Percentiles rank a stretch among this genome's conserved stretches.
Evolutionary conservation across 53 echinoderm and acorn worm species (phyloP).

Genomic region (Echinarachnius parma): DNA sequence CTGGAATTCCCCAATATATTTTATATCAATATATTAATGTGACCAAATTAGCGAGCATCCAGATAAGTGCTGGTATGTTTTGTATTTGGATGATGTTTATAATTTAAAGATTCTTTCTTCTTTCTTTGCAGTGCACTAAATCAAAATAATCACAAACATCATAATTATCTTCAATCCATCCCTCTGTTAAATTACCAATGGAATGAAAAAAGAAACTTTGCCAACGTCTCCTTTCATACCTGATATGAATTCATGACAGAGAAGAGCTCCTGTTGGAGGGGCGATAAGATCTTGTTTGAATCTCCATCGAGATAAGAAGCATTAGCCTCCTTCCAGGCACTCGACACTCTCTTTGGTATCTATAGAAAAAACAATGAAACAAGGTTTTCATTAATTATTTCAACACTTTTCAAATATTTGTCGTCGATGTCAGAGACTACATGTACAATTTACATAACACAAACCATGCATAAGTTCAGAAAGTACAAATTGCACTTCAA

Average conservation of each 20-base stretch:
- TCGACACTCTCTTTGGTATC: conserved; percentile 74
- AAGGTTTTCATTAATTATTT: background rate
- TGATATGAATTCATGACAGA: conserved; percentile 79
- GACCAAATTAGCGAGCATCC: too few species aligned
- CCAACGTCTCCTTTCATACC: conserved; percentile 30
- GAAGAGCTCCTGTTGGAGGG: conserved; percentile 81
- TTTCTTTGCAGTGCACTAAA: background rate
- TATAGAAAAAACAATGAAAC: conserved; percentile 21
- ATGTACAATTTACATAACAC: too few species aligned
- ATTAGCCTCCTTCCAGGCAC: conserved; percentile 64
- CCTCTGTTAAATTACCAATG: too few species aligned
- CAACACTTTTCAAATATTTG: too few species aligned
- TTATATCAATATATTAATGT: too few species aligned
- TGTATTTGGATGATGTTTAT: conserved; percentile 2
- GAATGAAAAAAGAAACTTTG: too few species aligned
- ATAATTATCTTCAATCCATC: background rate
- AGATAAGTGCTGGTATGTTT: too few species aligned
- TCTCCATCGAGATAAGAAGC: conserved; percentile 19
- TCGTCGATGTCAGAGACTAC: too few species aligned
- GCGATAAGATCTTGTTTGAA: conserved; percentile 38
- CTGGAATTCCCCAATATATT: too few species aligned
- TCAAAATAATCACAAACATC: background rate
- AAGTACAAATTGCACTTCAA: too few species aligned
- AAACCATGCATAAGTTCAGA: too few species aligned
- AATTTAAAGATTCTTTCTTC: background rate